These are phyloP conservation scores for Campoletis sonorensis DNA, from an alignment of 1,140 invertebrate genomes.

Conservation along the genomic window DNA sequence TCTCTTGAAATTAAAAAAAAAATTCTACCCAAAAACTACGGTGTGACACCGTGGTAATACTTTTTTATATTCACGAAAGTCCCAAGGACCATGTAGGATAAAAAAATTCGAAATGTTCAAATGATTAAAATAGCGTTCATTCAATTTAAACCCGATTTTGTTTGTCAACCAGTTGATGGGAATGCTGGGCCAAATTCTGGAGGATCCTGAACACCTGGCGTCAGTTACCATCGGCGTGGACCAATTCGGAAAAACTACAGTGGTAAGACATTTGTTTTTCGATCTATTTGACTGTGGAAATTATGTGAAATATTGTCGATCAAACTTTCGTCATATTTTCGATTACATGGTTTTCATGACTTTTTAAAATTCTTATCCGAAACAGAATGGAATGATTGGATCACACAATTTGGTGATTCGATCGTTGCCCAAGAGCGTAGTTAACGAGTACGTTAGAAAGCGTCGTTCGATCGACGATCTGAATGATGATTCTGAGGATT, in stretches of 20 bases:
- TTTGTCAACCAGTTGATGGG: background rate
- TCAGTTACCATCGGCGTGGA: background rate
- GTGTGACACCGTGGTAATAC: too few relatives aligned
- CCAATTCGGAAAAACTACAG: background rate
- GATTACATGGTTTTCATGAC: background rate
- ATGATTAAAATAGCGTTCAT: too few relatives aligned
- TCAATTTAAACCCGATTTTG: background rate
- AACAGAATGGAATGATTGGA: slow-evolving; percentile 19
- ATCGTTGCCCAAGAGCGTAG: slow-evolving; percentile 33
- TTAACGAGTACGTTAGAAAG: slow-evolving; percentile 29
- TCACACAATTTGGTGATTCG: slow-evolving; percentile 19
- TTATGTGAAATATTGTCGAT: background rate
- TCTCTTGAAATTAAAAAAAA: background rate
- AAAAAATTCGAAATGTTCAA: too few relatives aligned
- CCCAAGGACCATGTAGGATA: too few relatives aligned
- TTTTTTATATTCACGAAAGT: too few relatives aligned
- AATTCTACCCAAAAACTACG: too few relatives aligned
- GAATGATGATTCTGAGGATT: slow-evolving; percentile 2
- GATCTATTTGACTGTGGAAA: too few relatives aligned
- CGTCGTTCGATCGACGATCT: slow-evolving; percentile 32
- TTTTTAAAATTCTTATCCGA: background rate
- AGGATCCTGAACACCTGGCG: background rate
- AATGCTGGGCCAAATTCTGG: background rate
- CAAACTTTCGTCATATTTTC: too few relatives aligned
- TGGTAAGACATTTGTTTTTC: slow-evolving; percentile 21